phyloP scores from a whole-genome alignment of 2,797 vertebrate genomes.

The Melanotaenia maccullochi region DNA sequence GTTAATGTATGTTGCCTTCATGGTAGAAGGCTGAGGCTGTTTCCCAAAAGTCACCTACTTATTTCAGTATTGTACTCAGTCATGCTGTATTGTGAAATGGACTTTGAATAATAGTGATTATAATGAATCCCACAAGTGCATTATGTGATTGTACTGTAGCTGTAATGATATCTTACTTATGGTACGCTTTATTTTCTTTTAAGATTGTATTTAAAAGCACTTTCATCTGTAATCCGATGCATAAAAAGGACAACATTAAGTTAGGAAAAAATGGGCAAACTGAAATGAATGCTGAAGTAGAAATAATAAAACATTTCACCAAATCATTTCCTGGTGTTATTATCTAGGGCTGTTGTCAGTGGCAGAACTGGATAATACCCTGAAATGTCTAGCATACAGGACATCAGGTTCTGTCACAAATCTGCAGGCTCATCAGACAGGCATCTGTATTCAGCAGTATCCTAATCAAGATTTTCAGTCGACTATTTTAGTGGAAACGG shows the following conservation, averaged over 20 bases:
- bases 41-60: conserved; percentile 49
- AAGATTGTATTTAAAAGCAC: conserved; percentile 40
- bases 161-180: conserved; percentile 41
- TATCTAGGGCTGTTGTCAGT: conserved; percentile 4
- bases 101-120: conserved; percentile 52
- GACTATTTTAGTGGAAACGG: conserved; percentile 33
- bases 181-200: conserved; percentile 47
- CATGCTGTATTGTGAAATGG: conserved; percentile 23
- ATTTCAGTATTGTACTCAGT: conserved; percentile 45
- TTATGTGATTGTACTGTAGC: conserved; percentile 50
- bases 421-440: conserved; percentile 40
- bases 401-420: conserved; percentile 50
- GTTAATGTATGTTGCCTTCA: conserved; percentile 55
- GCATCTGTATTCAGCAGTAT: conserved; percentile 31
- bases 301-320: conserved; percentile 26
- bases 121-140: conserved; percentile 38
- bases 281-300: conserved; percentile 8
- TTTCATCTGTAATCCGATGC: conserved; percentile 8
- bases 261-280: conserved; percentile 20
- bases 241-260: conserved; percentile 11
- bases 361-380: background rate
- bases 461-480: conserved; percentile 55
- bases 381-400: conserved; percentile 28
- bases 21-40: conserved; percentile 43
- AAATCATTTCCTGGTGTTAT: conserved; percentile 1